Evolutionary conservation across 2,797 vertebrate genomes (phyloP), one percentile per base, ranked within the genome.

Genomic region (Typhlichthys eigenmanni): DNA sequence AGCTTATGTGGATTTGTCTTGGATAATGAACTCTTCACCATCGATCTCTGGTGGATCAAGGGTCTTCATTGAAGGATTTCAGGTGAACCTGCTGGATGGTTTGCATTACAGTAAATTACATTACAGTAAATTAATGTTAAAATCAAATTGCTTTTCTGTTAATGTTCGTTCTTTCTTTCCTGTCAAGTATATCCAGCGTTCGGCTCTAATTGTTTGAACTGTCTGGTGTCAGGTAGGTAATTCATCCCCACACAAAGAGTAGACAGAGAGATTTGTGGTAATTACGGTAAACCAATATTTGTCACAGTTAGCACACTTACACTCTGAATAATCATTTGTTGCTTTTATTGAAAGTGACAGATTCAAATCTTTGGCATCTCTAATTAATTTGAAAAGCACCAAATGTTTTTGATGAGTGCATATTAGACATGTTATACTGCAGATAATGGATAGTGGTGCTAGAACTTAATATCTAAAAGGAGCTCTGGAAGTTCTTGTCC

Each of bases 21-120:
- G 82, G 86, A 87, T 93, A 91, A 93, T 93, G 89, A 92, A 91
- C 90, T 92, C 82, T 90, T 92, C 80, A 89, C 64, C 82, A 91
- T 91, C 75, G 87, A 92, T 93, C 83, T 85, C 74, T 75, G 50
- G 66, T 63, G 66, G 73, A 85, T 84, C 76, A 80, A 71, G 82
- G 72, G 77, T 79, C 61, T 52, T 61, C 75, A 74, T 75, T 78
- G 72, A 79, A 74, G 60, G 57, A 75, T 63, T 66, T 74, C 60
- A 53, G 72, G 69, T 70, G 73, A 81, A 68, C 77, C 54, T 53
- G 69, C 5, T 61, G 59, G 66, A 78, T 64, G 51, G 68, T 75
- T 79, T 71, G 70, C 64, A 61, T 79, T 62, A 76, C 67, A 79
- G 70, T 24, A 24, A 24, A 24, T 24, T 24, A 3, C 24, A 24